Percentiles rank a stretch among this genome's conserved stretches.
Evolutionary conservation across 1,140 invertebrate species (phyloP).

Genomic region (Drosophila athabasca): DNA sequence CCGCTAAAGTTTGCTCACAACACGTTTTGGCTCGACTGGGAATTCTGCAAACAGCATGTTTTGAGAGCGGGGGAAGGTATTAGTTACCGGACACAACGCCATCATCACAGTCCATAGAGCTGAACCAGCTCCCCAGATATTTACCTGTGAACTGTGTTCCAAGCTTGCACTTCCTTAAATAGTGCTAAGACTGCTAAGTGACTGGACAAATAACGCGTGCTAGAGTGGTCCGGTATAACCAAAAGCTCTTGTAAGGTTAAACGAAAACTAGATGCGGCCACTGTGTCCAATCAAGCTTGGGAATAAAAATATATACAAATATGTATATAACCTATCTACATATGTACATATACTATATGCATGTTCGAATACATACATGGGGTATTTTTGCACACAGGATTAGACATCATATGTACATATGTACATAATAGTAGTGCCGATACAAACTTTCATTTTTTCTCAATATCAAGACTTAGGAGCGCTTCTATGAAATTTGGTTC

Average conservation of each 20-base stretch:
- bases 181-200: conserved; percentile 59
- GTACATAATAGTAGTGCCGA: too few relatives aligned
- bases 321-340: too few relatives aligned
- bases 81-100: conserved; percentile 15
- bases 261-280: neutral
- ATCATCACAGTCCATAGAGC: conserved; percentile 25
- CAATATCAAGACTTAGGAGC: too few relatives aligned
- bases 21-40: neutral
- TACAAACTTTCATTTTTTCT: too few relatives aligned
- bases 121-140: conserved; percentile 41
- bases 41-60: neutral
- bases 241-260: conserved; percentile 22
- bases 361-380: too few relatives aligned
- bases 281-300: too few relatives aligned
- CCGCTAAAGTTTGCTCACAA: conserved; percentile 26
- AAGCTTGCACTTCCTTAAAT: conserved; percentile 65
- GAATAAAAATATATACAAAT: too few relatives aligned
- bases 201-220: conserved; percentile 67
- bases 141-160: conserved; percentile 70
- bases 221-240: conserved; percentile 53
- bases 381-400: too few relatives aligned
- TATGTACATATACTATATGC: too few relatives aligned
- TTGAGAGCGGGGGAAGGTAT: neutral
- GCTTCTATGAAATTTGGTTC: too few relatives aligned
- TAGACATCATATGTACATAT: too few relatives aligned